Evolutionary conservation across 23 tunicate genomes (phyloP), one percentile per base, ranked within the genome.

Genomic region (Trididemnum nubilum): DNA sequence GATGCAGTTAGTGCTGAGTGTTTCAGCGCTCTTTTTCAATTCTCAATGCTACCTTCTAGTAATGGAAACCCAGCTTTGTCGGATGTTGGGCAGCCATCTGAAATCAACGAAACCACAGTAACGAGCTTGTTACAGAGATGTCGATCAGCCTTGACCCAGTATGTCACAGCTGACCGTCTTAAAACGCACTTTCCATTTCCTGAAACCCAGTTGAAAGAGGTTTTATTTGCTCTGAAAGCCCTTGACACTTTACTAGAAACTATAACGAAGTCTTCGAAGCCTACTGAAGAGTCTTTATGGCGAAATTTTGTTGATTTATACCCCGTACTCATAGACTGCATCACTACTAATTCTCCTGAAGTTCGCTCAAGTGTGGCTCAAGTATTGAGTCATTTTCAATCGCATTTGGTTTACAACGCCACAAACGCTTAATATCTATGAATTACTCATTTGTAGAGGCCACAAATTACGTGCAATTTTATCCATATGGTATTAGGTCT

Each of bases 261-360:
- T 64, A 21, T 88, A 0, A 44, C 38, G 38, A 69, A 71, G 15
- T 36, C 83, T 9, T 35, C 63, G 7, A 77, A 78, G 19, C 33
- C 1, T 15, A 60, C 78, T 5, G 82, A 83, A 36, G 34, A 78
- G 37, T 26, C 88, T 1, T 59, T 86, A 36, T 92, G 97, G 97
- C 59, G 64, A 25, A 78, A 72, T 27, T 50, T 86, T 51, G 31
- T 64, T 18, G 92, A 87, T 76, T 27, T 93, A 2, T 93, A 93
- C 57, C 98, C 98, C 35, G 80, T 88, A 2, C 65, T 93, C 15
- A 87, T 93, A 24, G 91, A 93, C 24, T 93, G 92, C 51, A 77
- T 88, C 4, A 86, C 91, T 0, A 87, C 92, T 23, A 86, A 87
- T 9, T 86, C 91, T 30, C 64, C 97, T 15, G 97, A 92, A 32